Evolutionary conservation across 2,797 vertebrate genomes (phyloP), one percentile per base, ranked within the genome.

Genomic region (Gymnoscopelus microlampas): DNA sequence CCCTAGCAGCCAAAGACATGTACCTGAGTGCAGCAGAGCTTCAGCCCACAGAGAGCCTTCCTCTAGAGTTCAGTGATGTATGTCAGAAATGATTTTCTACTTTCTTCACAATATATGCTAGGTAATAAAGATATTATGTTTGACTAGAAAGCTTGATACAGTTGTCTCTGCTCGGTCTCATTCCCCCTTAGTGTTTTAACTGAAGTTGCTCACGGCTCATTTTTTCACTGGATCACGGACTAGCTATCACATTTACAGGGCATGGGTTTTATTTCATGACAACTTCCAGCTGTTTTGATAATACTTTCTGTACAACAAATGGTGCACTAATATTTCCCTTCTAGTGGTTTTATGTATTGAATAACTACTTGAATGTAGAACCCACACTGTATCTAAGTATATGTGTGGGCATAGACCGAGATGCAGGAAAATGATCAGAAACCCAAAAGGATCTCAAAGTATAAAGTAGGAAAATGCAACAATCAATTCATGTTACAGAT

Each of bases 31-130:
- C 96, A 0, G 97, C 98, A 0, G 97, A 99, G 91, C 96, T 99
- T n/a, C 97, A 98, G 91, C 98, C 97, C 86, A 96, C 95, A 0
- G 98, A 99, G 91, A 98, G 93, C 76, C 91, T 99, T 53, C 97
- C 98, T 2, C 89, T 98, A 80, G 98, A 99, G 87, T 98, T 99
- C 94, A 99, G 97, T 9, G 97, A 99, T 23, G 98, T 99, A 92
- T 77, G 96, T 95, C 65, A 44, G 6, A 60, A 2, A 44, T 23
- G 11, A 1, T 10, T 50, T 61, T 35, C 8, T 8, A 24, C 8
- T 19, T 32, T 13, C 23, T 51, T 24, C n/a, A 44, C 57, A 12
- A 4, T 49, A 2, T 53, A 57, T 66, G 39, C 23, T 6, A 5
- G 6, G 47, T 14, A 24, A 48, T 13, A 5, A 29, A 26, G 19